Percentiles rank a stretch among this genome's conserved stretches.
Conservation (phyloP, 2,888 invertebrate genomes). For the Lasioglossum pauxillum region DNA sequence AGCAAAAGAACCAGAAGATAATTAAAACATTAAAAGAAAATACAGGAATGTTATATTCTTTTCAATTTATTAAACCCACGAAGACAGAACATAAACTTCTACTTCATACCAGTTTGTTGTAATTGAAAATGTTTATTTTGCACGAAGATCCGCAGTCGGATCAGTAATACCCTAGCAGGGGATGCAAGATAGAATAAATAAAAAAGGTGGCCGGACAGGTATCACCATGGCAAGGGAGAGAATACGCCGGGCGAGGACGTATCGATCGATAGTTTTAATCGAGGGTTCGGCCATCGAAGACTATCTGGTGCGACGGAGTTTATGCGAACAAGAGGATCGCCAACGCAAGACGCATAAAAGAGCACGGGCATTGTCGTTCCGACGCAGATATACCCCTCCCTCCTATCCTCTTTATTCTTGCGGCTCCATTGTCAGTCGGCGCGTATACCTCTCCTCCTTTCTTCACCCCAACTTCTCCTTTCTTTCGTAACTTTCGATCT, state of each 20-base stretch:
- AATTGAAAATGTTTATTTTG: background rate
- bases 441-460: constrained; percentile 41
- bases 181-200: background rate
- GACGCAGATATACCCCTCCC: constrained; percentile 55
- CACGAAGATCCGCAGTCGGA: background rate
- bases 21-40: background rate
- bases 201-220: constrained; percentile 10
- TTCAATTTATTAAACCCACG: background rate
- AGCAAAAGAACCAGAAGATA: background rate
- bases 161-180: background rate
- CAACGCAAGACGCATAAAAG: constrained; percentile 77
- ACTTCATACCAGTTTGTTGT: background rate
- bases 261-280: constrained; percentile 76
- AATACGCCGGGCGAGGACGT: constrained; percentile 37
- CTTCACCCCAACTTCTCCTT: constrained; percentile 24
- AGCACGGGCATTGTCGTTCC: constrained; percentile 72
- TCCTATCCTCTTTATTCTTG: constrained; percentile 54
- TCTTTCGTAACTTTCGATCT: constrained; percentile 35
- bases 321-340: constrained; percentile 77
- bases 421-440: constrained; percentile 62
- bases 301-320: constrained; percentile 72
- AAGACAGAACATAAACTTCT: background rate
- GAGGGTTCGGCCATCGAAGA: constrained; percentile 69
- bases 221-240: constrained; percentile 38
- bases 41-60: background rate